Evolutionary conservation across 2,797 vertebrate genomes (phyloP).

Genomic region (Hypotaenidia okinawae): DNA sequence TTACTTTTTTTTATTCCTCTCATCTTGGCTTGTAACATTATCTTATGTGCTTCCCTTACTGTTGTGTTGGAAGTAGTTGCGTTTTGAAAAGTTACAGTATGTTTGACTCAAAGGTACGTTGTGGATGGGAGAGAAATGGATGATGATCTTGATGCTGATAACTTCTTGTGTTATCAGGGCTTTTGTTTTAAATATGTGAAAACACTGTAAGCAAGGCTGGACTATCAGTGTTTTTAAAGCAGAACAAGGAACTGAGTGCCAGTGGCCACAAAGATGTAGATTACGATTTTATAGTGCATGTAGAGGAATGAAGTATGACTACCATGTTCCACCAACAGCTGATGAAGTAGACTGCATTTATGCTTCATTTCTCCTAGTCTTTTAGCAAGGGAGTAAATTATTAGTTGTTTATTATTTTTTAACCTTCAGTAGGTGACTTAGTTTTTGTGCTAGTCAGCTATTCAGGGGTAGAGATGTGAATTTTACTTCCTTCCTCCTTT

Average conservation of each 20-base stretch:
- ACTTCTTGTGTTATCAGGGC: neutral
- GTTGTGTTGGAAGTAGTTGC: neutral
- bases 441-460: conserved; percentile 21
- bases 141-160: neutral
- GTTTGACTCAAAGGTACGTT: neutral
- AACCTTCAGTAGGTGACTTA: conserved; percentile 36
- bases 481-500: conserved; percentile 6
- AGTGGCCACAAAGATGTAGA: conserved; percentile 19
- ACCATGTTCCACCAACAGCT: neutral
- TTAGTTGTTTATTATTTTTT: conserved; percentile 51
- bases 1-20: neutral
- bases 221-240: conserved; percentile 12
- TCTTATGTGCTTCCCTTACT: neutral
- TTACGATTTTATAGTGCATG: neutral
- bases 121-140: neutral
- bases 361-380: conserved; percentile 25
- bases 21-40: neutral
- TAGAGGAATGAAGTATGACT: conserved; percentile 12
- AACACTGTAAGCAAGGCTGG: neutral
- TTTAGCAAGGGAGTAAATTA: conserved; percentile 39
- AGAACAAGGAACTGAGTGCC: conserved; percentile 12
- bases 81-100: neutral
- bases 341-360: neutral
- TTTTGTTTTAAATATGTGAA: conserved; percentile 28
- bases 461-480: neutral